phyloP scores from a whole-genome alignment of 2,113 vertebrate species.

The Hystrix brachyura region DNA sequence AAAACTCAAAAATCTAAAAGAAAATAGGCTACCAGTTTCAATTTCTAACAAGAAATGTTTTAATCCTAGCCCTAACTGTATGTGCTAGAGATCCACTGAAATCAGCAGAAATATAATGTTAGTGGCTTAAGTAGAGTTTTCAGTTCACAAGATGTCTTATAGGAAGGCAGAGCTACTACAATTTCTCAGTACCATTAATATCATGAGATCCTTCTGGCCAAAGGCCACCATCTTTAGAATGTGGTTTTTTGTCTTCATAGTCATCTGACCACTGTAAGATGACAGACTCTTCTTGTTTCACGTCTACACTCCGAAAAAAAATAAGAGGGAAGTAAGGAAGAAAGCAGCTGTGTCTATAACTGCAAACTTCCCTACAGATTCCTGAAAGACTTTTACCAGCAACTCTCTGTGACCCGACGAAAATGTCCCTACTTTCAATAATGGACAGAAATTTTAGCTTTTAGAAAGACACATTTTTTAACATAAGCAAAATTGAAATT shows the following conservation, averaged over 20 bases:
- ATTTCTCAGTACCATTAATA: not conserved
- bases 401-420: not conserved
- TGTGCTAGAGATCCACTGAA: not conserved
- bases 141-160: not conserved
- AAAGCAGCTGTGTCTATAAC: too few species aligned
- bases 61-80: not conserved
- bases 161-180: not conserved
- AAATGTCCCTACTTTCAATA: not conserved
- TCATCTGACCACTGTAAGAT: too few species aligned
- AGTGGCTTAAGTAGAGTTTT: not conserved
- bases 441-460: not conserved
- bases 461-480: not conserved
- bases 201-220: not conserved
- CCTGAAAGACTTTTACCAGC: not conserved
- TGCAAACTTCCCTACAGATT: not conserved
- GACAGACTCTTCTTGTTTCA: not conserved
- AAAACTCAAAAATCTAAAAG: not conserved
- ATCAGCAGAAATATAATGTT: not conserved
- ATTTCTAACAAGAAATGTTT: not conserved
- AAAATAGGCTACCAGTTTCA: not conserved
- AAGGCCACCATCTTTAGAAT: not conserved
- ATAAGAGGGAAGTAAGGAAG: not conserved
- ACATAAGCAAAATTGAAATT: not conserved
- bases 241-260: not conserved
- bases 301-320: not conserved